Conservation (phyloP, 2,888 invertebrate genomes). For the Lysandra bellargus region DNA sequence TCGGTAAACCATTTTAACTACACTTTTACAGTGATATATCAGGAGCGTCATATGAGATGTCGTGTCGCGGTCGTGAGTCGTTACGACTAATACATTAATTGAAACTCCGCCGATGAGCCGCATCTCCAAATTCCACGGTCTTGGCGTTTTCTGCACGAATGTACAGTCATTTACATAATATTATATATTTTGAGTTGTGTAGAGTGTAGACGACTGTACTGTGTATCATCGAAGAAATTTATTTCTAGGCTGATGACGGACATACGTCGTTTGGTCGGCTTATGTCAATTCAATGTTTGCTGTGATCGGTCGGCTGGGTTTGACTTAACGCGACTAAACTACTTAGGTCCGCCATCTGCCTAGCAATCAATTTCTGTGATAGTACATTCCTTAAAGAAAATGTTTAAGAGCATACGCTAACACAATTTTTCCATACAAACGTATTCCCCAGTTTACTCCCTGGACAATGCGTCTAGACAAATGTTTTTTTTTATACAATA, state of each 20-base stretch:
- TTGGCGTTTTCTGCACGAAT: conserved; percentile 20
- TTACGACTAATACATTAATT: conserved; percentile 36
- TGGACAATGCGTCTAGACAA: too few species aligned
- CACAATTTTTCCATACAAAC: too few species aligned
- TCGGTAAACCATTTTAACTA: too few species aligned
- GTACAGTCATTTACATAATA: conserved; percentile 24
- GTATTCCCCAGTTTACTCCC: too few species aligned
- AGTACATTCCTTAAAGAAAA: background rate
- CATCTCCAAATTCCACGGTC: conserved; percentile 30
- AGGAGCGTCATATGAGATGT: background rate
- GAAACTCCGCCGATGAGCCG: conserved; percentile 34
- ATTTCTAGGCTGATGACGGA: too few species aligned
- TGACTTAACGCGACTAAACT: too few species aligned
- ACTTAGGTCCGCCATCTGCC: too few species aligned
- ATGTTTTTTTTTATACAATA: too few species aligned
- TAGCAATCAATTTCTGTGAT: background rate
- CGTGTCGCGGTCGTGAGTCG: background rate
- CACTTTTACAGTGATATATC: background rate
- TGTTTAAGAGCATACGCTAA: background rate
- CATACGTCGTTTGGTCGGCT: too few species aligned
- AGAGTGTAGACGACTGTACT: conserved; percentile 23
- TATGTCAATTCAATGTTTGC: too few species aligned
- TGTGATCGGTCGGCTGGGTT: too few species aligned
- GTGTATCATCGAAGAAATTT: too few species aligned
- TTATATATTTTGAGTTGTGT: background rate